Conservation (phyloP, 2,113 vertebrate genomes). For the Ailuropoda melanoleuca region DNA sequence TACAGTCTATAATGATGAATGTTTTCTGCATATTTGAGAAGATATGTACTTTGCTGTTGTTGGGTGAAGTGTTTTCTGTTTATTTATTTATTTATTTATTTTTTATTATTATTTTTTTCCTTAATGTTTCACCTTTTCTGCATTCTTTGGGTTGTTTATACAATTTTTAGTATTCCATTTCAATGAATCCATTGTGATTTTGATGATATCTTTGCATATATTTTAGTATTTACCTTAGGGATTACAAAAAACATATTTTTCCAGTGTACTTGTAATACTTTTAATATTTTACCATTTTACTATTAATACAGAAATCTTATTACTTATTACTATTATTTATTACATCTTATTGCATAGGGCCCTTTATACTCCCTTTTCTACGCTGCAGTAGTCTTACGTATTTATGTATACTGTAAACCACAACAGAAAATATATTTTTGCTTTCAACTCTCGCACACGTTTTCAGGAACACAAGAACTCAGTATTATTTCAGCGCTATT, state of each 20-base stretch:
- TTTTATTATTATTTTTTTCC: not conserved
- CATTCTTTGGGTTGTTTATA: not conserved
- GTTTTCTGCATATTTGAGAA: not conserved
- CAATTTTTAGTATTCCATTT: not conserved
- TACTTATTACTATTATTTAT: not conserved
- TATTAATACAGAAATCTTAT: not conserved
- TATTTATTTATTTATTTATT: not conserved
- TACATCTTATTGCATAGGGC: not conserved
- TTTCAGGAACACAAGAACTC: not conserved
- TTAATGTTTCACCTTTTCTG: not conserved
- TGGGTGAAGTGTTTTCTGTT: not conserved
- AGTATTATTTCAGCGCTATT: not conserved
- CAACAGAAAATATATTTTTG: not conserved
- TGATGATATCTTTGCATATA: not conserved
- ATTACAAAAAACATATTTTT: not conserved
- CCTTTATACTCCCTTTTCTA: not conserved
- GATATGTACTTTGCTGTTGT: not conserved
- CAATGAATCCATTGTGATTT: not conserved
- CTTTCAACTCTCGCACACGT: not conserved
- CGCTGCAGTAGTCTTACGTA: not conserved
- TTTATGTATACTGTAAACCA: not conserved
- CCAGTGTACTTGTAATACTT: not conserved
- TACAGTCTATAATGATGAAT: not conserved
- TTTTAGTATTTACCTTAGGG: not conserved
- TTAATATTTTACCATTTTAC: not conserved